These are phyloP conservation scores for Andrena fulva DNA, from an alignment of 2,888 invertebrate species.

Conservation along the genomic window DNA sequence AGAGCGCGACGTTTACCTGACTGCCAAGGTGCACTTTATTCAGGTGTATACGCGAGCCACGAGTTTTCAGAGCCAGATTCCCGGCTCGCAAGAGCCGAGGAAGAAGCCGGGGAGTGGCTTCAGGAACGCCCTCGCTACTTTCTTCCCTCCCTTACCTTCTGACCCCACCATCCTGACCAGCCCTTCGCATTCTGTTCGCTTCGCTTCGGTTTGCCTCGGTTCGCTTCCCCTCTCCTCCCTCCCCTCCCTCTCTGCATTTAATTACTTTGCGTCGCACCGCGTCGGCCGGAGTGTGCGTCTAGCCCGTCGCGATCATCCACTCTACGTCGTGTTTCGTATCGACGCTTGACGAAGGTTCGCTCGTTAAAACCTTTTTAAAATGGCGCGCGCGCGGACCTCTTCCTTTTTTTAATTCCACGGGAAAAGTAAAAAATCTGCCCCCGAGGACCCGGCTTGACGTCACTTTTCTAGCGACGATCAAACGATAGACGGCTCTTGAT, in stretches of 20 bases:
- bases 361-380: conserved; percentile 71
- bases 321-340: conserved; percentile 68
- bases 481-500: conserved; percentile 2
- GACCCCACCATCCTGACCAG: conserved; percentile 52
- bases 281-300: conserved; percentile 59
- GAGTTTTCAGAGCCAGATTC: conserved; percentile 65
- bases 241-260: conserved; percentile 74
- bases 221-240: conserved; percentile 60
- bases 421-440: conserved; percentile 40
- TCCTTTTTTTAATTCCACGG: neutral
- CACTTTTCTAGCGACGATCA: neutral
- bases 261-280: conserved; percentile 77
- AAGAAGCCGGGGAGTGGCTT: conserved; percentile 80
- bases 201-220: conserved; percentile 2
- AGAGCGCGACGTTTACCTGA: conserved; percentile 43
- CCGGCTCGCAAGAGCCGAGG: conserved; percentile 68
- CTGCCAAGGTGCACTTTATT: conserved; percentile 60
- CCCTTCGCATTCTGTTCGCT: conserved; percentile 50
- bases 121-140: conserved; percentile 80
- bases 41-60: conserved; percentile 55
- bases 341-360: conserved; percentile 71
- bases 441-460: conserved; percentile 1
- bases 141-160: conserved; percentile 67
- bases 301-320: conserved; percentile 64
- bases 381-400: conserved; percentile 53